phyloP scores from a whole-genome alignment of 2,888 invertebrate genomes.

The Drosophila melanocephala region DNA sequence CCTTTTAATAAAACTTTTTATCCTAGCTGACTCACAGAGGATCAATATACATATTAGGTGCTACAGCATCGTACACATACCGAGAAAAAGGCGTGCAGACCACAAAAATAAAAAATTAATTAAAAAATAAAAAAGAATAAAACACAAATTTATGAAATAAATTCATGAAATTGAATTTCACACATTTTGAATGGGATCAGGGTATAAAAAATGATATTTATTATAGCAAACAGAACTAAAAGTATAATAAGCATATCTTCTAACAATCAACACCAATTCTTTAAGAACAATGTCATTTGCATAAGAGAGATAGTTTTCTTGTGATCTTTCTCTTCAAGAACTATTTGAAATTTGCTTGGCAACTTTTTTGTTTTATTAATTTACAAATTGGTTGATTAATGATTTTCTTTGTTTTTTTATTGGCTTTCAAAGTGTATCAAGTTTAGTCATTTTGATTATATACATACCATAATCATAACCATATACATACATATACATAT shows the following conservation, averaged over 20 bases:
- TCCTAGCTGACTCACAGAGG: not conserved
- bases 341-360: conserved; percentile 4
- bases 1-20: not conserved
- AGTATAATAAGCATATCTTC: not conserved
- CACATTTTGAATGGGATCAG: too few relatives aligned
- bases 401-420: conserved; percentile 11
- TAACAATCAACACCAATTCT: not conserved
- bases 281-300: not conserved
- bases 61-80: not conserved
- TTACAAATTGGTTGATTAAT: conserved; percentile 13
- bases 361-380: not conserved
- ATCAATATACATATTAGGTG: not conserved
- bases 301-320: not conserved
- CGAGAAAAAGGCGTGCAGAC: not conserved
- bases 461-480: conserved; percentile 10
- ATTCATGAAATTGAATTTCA: not conserved
- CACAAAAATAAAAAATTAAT: not conserved
- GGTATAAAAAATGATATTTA: not conserved
- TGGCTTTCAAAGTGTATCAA: conserved; percentile 13
- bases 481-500: not conserved
- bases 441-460: not conserved
- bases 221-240: not conserved
- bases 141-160: not conserved
- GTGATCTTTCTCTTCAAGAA: not conserved
- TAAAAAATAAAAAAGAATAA: not conserved